Evolutionary conservation across 1,140 invertebrate genomes (phyloP).

Genomic region (Eriosoma lanigerum): DNA sequence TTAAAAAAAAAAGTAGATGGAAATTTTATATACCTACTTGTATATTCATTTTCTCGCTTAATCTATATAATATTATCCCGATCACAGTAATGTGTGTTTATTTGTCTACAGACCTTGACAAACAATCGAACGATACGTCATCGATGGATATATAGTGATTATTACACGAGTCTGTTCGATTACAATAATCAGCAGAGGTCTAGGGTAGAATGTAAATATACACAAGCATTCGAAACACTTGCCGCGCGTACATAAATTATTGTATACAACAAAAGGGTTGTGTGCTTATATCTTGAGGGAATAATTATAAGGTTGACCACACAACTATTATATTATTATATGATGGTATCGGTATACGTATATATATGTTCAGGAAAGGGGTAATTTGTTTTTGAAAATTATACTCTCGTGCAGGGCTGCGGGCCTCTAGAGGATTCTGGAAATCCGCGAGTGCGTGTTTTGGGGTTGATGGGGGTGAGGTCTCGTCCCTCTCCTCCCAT

Average conservation of each 20-base stretch:
- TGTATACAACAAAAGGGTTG: constrained; percentile 46
- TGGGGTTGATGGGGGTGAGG: background rate
- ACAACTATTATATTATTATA: constrained; percentile 50
- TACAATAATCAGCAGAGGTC: background rate
- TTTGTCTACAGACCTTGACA: no score
- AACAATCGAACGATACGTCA: no score
- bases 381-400: constrained; percentile 51
- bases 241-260: constrained; percentile 45
- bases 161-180: constrained; percentile 17
- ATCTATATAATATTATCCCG: no score
- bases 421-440: constrained; percentile 1
- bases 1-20: no score
- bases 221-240: constrained; percentile 31
- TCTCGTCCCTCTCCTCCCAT: constrained; percentile 15
- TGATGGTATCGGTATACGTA: background rate
- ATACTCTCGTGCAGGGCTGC: constrained; percentile 5
- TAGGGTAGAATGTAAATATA: background rate
- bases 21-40: no score
- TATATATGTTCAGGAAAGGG: background rate
- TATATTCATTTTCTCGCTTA: no score
- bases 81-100: no score
- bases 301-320: constrained; percentile 52
- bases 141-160: no score
- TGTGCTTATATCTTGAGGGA: constrained; percentile 36
- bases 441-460: constrained; percentile 6